These are phyloP conservation scores for Epinotia ramella DNA, from an alignment of 2,888 invertebrate genomes.

Conservation along the genomic window DNA sequence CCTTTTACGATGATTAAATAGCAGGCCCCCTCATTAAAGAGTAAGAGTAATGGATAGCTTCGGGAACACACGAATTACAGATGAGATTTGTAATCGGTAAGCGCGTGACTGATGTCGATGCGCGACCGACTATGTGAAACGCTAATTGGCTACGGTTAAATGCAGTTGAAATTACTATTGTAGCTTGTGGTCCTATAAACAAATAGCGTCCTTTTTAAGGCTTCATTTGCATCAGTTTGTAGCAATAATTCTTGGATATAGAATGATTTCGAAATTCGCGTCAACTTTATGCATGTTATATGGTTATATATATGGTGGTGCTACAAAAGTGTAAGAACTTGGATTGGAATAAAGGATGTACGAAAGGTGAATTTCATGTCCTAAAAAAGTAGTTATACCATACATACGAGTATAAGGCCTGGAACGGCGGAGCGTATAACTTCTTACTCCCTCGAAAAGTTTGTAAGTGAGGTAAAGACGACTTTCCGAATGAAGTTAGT, in stretches of 20 bases:
- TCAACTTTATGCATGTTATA: background rate
- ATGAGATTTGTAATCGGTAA: constrained; percentile 61
- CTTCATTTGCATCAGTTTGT: background rate
- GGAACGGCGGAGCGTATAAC: background rate
- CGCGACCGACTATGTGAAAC: constrained; percentile 30
- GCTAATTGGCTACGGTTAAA: constrained; percentile 38
- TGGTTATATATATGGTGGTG: background rate
- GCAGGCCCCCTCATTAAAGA: constrained; percentile 65
- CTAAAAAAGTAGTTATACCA: constrained; percentile 3
- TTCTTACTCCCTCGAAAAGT: constrained; percentile 30
- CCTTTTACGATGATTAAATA: constrained; percentile 78
- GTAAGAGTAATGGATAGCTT: constrained; percentile 62
- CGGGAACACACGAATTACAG: constrained; percentile 60
- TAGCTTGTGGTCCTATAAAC: background rate
- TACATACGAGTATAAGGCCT: background rate
- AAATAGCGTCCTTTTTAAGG: background rate
- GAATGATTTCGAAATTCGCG: background rate
- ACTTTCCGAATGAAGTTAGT: constrained; percentile 61
- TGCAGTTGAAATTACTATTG: constrained; percentile 10
- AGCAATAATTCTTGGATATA: background rate
- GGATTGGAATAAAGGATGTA: background rate
- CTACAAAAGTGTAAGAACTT: background rate
- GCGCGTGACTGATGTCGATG: constrained; percentile 47
- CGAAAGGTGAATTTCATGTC: background rate
- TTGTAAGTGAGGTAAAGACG: constrained; percentile 45